Conservation (phyloP, 2,113 vertebrate species). For the human region GRCh38 chr2:9939001-9939500, state of each 20-base stretch:
- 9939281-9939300: not conserved
- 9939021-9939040: not conserved
- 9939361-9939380: not conserved
- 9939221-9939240: not conserved
- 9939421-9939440: not conserved
- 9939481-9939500: slow-evolving; percentile 46
- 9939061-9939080: too few relatives aligned
- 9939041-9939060: not conserved
- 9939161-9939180: not conserved
- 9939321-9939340: not conserved
- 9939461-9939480: slow-evolving; percentile 5
- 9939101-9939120: not conserved
- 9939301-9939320: not conserved
- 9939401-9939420: not conserved
- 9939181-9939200: not conserved
- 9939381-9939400: not conserved
- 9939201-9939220: not conserved
- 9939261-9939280: not conserved
- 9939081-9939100: not conserved
- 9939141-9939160: not conserved
- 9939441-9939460: not conserved
- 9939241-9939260: not conserved
- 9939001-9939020: too few relatives aligned
- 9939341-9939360: not conserved
- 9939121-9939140: not conserved